These are phyloP conservation scores for Porites cylindrica DNA, from an alignment of 92 coral and sea anemone species.

Conservation along the genomic window DNA sequence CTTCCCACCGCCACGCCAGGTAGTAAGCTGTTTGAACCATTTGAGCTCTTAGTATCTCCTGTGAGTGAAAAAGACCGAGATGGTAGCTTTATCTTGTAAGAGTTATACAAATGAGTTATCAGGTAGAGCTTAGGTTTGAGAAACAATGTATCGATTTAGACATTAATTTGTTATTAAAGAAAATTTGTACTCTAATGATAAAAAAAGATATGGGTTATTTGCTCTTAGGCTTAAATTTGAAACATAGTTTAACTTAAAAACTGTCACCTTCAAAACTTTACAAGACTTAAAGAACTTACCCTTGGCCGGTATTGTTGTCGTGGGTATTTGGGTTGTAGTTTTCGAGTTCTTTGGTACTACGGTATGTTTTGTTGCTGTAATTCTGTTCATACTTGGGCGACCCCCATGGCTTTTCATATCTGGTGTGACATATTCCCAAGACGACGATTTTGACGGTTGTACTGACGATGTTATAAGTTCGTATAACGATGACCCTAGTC, in stretches of 20 bases:
- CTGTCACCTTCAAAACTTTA: background rate
- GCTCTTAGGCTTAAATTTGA: too few species aligned
- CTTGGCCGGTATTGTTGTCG: background rate
- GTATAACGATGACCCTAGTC: background rate
- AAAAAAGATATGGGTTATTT: too few species aligned
- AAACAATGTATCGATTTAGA: too few species aligned
- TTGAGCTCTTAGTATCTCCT: background rate
- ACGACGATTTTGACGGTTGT: background rate
- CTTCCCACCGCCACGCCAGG: slow-evolving; percentile 25
- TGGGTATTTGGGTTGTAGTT: background rate
- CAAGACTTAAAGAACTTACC: background rate
- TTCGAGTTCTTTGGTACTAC: background rate
- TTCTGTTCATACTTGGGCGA: background rate
- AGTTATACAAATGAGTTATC: too few species aligned
- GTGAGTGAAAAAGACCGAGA: background rate
- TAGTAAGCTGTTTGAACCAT: background rate
- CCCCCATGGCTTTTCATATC: too few species aligned
- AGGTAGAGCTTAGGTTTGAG: too few species aligned
- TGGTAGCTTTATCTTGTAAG: background rate
- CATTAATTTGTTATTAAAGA: too few species aligned
- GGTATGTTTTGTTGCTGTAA: background rate
- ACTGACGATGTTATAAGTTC: background rate
- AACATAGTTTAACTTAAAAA: too few species aligned
- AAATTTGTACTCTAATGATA: too few species aligned
- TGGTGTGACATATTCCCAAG: background rate